Evolutionary conservation across 2,113 vertebrate species (phyloP).

Genomic region (Poecilia latipinna): DNA sequence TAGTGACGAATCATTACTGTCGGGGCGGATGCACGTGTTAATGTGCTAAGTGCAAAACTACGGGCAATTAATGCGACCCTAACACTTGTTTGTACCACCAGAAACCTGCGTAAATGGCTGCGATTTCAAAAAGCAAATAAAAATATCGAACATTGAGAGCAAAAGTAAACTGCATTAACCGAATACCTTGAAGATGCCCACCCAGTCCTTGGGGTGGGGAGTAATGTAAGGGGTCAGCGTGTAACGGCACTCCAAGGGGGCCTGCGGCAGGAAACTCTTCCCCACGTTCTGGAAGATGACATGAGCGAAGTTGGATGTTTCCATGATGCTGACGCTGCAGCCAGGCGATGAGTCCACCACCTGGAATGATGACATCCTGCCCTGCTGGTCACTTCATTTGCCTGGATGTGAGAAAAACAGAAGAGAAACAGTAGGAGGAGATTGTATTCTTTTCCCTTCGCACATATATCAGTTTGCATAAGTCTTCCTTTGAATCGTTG

Average conservation of each 20-base stretch:
- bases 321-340: slow-evolving; percentile 81
- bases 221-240: slow-evolving; percentile 92
- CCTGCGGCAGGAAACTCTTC: slow-evolving; percentile 95
- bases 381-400: slow-evolving; percentile 71
- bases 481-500: neutral
- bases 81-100: slow-evolving; percentile 44
- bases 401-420: slow-evolving; percentile 41
- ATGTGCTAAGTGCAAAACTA: slow-evolving; percentile 41
- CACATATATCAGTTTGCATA: neutral
- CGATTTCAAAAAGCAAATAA: neutral
- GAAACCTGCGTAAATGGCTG: slow-evolving; percentile 35
- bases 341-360: slow-evolving; percentile 84
- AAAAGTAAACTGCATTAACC: slow-evolving; percentile 13
- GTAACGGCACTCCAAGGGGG: slow-evolving; percentile 93
- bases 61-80: slow-evolving; percentile 51
- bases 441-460: neutral
- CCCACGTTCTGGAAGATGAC: slow-evolving; percentile 99
- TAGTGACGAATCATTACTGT: slow-evolving; percentile 51
- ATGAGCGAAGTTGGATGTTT: slow-evolving; percentile 96
- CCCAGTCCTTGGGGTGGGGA: slow-evolving; percentile 96
- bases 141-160: neutral
- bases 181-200: slow-evolving; percentile 97
- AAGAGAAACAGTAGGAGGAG: neutral
- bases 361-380: slow-evolving; percentile 90
- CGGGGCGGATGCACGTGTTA: slow-evolving; percentile 50